Evolutionary conservation across 2,888 invertebrate genomes (phyloP).

Genomic region (Trachelus tabidus): DNA sequence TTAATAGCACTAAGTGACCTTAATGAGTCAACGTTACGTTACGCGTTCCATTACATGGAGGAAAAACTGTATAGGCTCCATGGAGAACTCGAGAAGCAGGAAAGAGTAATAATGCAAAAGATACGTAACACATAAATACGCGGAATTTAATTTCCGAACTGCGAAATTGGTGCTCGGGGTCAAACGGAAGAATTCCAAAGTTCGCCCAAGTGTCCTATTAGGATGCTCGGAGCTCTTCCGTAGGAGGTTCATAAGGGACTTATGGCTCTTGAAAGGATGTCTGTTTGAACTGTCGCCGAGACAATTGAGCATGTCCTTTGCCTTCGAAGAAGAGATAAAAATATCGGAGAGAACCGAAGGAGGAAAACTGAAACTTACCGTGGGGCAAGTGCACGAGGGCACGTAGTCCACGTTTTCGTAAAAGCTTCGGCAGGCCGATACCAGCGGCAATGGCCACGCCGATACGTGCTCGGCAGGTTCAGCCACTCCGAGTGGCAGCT

Average conservation of each 20-base stretch:
- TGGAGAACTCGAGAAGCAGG: not conserved
- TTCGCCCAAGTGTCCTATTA: not conserved
- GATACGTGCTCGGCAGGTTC: not conserved
- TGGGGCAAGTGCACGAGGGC: not conserved
- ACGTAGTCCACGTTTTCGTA: not conserved
- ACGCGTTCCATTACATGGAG: not conserved
- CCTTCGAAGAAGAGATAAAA: not conserved
- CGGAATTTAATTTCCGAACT: not conserved
- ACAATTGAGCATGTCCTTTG: not conserved
- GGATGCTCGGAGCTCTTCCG: not conserved
- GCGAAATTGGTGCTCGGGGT: not conserved
- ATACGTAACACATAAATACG: not conserved
- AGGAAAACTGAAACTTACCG: not conserved
- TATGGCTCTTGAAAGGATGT: not conserved
- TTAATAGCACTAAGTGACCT: not conserved
- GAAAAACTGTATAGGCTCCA: not conserved
- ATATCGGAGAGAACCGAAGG: not conserved
- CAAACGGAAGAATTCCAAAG: not conserved
- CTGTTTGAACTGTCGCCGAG: not conserved
- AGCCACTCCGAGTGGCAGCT: not conserved
- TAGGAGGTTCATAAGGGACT: not conserved
- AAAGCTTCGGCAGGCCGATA: not conserved
- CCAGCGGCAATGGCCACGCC: not conserved
- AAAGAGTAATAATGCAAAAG: not conserved
- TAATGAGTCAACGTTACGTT: not conserved